Evolutionary conservation across 2,888 invertebrate genomes (phyloP).

Genomic region (Adelphocoris suturalis): DNA sequence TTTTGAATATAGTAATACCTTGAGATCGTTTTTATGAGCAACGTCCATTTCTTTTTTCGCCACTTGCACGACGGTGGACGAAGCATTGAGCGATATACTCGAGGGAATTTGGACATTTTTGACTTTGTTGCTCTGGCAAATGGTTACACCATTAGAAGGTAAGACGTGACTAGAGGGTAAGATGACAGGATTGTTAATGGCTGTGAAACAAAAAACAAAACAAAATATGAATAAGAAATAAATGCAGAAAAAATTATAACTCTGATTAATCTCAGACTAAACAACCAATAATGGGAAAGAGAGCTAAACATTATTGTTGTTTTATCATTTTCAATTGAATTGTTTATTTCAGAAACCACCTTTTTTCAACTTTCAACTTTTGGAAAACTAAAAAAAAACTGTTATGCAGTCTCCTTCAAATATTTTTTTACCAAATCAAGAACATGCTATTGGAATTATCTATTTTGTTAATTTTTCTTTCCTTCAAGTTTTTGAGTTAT

Average conservation of each 20-base stretch:
- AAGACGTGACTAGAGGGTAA: conserved; percentile 52
- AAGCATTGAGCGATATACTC: neutral
- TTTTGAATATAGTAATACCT: conserved; percentile 11
- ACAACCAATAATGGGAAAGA: neutral
- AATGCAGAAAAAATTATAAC: too few species aligned
- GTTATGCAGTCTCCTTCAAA: too few species aligned
- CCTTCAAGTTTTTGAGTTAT: too few species aligned
- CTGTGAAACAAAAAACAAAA: conserved; percentile 28
- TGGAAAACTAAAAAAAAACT: too few species aligned
- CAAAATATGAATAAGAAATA: neutral
- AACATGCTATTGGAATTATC: too few species aligned
- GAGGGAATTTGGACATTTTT: conserved; percentile 32
- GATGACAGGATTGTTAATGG: conserved; percentile 50
- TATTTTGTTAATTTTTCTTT: too few species aligned
- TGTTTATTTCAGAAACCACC: too few species aligned
- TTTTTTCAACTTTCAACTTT: too few species aligned
- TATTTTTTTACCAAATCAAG: too few species aligned
- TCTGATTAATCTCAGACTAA: too few species aligned
- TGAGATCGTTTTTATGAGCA: conserved; percentile 53
- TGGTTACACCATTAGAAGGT: conserved; percentile 46
- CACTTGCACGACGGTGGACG: neutral
- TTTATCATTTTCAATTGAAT: too few species aligned
- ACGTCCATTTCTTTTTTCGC: conserved; percentile 53
- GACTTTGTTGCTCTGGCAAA: conserved; percentile 53
- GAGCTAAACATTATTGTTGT: too few species aligned